Base-by-base conservation (phyloP, 2,113 vertebrate genomes). In the Casuarius casuarius region DNA sequence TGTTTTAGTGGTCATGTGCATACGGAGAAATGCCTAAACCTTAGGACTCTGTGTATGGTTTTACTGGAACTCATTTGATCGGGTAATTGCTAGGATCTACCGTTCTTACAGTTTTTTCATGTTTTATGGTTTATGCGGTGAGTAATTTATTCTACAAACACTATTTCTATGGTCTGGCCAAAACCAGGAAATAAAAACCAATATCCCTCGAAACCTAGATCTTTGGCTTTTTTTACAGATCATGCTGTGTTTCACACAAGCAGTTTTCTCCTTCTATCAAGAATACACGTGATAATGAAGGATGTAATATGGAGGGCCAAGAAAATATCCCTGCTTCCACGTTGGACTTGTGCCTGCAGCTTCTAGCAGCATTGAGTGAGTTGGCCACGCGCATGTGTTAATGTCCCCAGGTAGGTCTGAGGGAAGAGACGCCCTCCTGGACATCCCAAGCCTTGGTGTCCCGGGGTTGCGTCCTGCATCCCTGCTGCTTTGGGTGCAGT, bases 71-170 rank as follows among this genome's bases (percentile, higher is more conserved):
- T 70, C 29, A 28, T 88, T 76, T 90, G 18, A 35, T 68, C 33
- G 73, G 35, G 40, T 82, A 87, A 91, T 87, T 91, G 70, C 77
- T 62, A 84, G 94, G 88, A 88, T 70, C 33, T 25, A 83, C 78
- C 7, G 0, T 80, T 62, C 63, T 58, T 74, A 44, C 11, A 22
- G 3, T 12, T 58, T 67, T 90, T 76, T 61, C 29, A 31, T 48
- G 7, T 76, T 89, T 52, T 79, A 29, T 76, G 23, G 67, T 62
- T 94, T 94, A 52, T 76, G 23, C 26, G 62, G 58, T 19, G 49
- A 54, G 29, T 25, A 85, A 91, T 83, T 93, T 83, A 46, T 77
- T 66, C 78, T 18, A 66, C 8, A 89, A 76, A 68, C 12, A 56
- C 19, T 19, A 54, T 54, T 62, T 80, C 29, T 84, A 10, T 5